Evolutionary conservation across 2,888 invertebrate genomes (phyloP).

Genomic region (Heliconius erato): DNA sequence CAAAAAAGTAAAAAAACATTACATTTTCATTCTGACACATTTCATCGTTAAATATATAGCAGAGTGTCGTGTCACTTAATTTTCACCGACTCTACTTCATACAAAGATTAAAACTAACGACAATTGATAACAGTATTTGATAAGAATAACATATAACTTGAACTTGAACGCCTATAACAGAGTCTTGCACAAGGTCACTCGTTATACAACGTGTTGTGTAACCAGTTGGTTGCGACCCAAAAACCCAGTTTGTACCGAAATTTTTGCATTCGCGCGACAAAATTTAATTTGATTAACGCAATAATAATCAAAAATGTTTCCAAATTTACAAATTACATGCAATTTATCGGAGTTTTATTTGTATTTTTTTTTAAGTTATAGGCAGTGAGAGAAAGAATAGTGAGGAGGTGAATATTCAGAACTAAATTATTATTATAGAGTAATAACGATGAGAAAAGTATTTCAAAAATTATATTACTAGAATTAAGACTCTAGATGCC

Average conservation of each 20-base stretch:
- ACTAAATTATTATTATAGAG: no score
- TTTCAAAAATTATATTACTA: no score
- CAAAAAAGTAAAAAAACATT: background rate
- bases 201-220: slow-evolving; percentile 66
- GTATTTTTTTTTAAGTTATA: background rate
- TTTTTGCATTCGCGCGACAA: slow-evolving; percentile 29
- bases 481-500: no score
- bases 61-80: background rate
- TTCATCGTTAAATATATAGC: background rate
- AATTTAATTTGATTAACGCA: background rate
- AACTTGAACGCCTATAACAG: slow-evolving; percentile 66
- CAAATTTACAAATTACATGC: slow-evolving; percentile 5
- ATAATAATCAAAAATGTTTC: slow-evolving; percentile 9
- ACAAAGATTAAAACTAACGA: background rate
- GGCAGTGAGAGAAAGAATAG: background rate
- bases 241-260: slow-evolving; percentile 58
- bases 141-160: slow-evolving; percentile 55
- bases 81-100: background rate
- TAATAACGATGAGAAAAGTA: no score
- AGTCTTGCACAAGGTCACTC: slow-evolving; percentile 70
- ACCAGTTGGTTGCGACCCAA: slow-evolving; percentile 56
- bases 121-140: background rate
- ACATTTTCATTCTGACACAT: background rate
- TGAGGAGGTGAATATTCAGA: background rate
- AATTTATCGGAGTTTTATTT: background rate